Percentiles rank a stretch among this genome's conserved stretches.
Evolutionary conservation across 2,797 vertebrate species (phyloP).

Genomic region (Phalanger gymnotis): DNA sequence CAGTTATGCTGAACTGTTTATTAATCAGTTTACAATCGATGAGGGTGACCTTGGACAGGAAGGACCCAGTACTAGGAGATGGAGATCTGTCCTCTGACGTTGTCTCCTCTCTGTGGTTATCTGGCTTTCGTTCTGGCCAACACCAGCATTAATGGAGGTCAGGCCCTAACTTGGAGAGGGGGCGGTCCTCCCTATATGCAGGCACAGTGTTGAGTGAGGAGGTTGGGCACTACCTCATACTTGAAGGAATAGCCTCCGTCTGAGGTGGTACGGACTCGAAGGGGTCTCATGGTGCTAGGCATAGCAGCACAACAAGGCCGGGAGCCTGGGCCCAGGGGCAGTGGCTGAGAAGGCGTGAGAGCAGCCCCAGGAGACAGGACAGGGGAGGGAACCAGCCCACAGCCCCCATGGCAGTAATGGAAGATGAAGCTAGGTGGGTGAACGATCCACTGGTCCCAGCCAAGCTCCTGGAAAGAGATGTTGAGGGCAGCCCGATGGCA

Average conservation of each 20-base stretch:
- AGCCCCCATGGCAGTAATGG: conserved; percentile 94
- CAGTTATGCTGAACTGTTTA: conserved; percentile 60
- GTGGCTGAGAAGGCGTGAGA: conserved; percentile 82
- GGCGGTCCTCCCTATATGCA: conserved; percentile 84
- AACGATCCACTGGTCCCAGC: conserved; percentile 96
- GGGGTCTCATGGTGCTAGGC: conserved; percentile 91
- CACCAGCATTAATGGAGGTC: background rate
- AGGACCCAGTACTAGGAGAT: background rate
- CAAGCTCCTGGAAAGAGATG: conserved; percentile 94
- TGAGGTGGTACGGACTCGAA: conserved; percentile 92
- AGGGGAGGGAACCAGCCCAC: conserved; percentile 76
- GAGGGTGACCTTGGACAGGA: background rate
- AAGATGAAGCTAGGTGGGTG: conserved; percentile 92
- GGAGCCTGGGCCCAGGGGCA: conserved; percentile 86
- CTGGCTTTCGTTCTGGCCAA: background rate
- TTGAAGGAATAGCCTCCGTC: conserved; percentile 94
- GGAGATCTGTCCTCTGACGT: background rate
- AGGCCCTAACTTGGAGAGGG: conserved; percentile 60
- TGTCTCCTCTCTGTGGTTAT: background rate
- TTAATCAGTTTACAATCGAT: conserved; percentile 28
- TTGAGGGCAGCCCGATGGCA: conserved; percentile 90
- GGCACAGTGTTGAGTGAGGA: conserved; percentile 93
- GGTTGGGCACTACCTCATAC: conserved; percentile 93
- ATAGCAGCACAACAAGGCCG: conserved; percentile 92
- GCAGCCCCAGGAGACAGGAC: conserved; percentile 65